A percentile compares a stretch with the other conserved stretches of the same genome.
These are phyloP conservation scores for Eurytoma adleriae DNA, from an alignment of 2,888 invertebrate genomes.

Conservation along the genomic window DNA sequence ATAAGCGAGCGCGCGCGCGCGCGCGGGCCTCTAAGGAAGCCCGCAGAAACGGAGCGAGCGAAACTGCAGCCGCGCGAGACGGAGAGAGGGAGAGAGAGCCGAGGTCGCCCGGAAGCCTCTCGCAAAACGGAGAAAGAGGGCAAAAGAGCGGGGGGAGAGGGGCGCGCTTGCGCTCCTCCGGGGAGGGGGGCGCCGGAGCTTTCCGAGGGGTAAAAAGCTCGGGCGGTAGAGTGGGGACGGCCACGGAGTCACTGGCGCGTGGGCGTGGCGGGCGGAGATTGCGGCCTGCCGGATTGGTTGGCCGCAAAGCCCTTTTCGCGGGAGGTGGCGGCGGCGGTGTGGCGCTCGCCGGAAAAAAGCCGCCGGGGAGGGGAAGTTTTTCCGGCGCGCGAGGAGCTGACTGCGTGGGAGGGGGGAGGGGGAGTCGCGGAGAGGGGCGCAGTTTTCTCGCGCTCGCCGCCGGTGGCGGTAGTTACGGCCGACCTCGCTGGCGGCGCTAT, in stretches of 20 bases:
- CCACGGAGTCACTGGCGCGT: conserved; percentile 70
- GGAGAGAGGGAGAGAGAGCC: conserved; percentile 4
- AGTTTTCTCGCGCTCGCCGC: conserved; percentile 57
- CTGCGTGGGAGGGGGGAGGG: conserved; percentile 66
- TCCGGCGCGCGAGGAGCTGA: conserved; percentile 23
- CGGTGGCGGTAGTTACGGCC: conserved; percentile 31
- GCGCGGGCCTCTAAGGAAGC: background rate
- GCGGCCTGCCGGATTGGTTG: conserved; percentile 72
- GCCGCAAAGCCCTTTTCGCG: conserved; percentile 68
- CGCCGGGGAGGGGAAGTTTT: conserved; percentile 26
- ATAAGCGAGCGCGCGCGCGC: background rate
- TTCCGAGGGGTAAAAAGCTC: conserved; percentile 64
- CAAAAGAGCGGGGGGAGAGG: conserved; percentile 53
- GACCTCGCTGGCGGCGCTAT: conserved; percentile 17
- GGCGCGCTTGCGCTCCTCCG: too few relatives aligned
- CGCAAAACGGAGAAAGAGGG: conserved; percentile 53
- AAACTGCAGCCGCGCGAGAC: background rate
- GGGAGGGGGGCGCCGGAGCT: conserved; percentile 41
- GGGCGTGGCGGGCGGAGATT: conserved; percentile 72
- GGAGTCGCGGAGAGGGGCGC: conserved; percentile 59
- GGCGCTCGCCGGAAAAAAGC: conserved; percentile 48
- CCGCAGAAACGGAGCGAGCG: background rate
- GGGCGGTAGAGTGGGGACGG: conserved; percentile 59
- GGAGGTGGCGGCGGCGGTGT: conserved; percentile 54
- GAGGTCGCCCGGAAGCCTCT: conserved; percentile 3